A percentile compares a stretch with the other conserved stretches of the same genome.
phyloP scores from a whole-genome alignment of 2,888 invertebrate genomes.

The Dendrolimus houi region DNA sequence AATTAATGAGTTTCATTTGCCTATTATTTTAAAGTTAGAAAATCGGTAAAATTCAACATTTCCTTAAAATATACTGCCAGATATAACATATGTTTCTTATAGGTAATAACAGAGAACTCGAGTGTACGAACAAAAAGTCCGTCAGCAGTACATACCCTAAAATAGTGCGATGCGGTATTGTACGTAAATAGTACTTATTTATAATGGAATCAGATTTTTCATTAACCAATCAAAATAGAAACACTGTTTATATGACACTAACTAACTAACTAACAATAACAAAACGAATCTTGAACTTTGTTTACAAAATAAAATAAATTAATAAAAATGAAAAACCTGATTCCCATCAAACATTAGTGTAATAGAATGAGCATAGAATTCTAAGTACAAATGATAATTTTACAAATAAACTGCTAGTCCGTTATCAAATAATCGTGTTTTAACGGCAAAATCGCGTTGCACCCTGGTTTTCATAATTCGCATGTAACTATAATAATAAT shows the following conservation, averaged over 20 bases:
- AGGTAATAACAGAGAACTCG: too few species aligned
- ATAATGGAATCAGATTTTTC: constrained; percentile 56
- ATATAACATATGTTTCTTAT: too few species aligned
- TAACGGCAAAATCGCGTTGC: constrained; percentile 63
- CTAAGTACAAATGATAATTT: constrained; percentile 73
- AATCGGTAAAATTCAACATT: too few species aligned
- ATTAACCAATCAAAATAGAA: constrained; percentile 9
- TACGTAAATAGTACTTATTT: constrained; percentile 47
- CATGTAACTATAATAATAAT: constrained; percentile 68
- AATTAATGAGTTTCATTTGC: too few species aligned
- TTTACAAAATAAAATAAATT: constrained; percentile 13
- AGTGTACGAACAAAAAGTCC: neutral
- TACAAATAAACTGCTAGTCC: constrained; percentile 68
- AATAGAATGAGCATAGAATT: constrained; percentile 67
- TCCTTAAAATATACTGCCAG: too few species aligned
- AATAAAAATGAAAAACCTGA: constrained; percentile 48
- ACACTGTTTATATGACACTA: neutral
- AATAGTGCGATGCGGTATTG: constrained; percentile 67
- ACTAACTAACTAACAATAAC: constrained; percentile 4
- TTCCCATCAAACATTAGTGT: constrained; percentile 66
- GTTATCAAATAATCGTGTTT: constrained; percentile 41
- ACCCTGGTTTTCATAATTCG: constrained; percentile 73
- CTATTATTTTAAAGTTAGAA: too few species aligned
- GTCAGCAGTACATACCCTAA: constrained; percentile 11
- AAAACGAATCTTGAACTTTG: constrained; percentile 8